Conservation (phyloP, 2,113 vertebrate genomes). For the Nothoprocta pentlandii region DNA sequence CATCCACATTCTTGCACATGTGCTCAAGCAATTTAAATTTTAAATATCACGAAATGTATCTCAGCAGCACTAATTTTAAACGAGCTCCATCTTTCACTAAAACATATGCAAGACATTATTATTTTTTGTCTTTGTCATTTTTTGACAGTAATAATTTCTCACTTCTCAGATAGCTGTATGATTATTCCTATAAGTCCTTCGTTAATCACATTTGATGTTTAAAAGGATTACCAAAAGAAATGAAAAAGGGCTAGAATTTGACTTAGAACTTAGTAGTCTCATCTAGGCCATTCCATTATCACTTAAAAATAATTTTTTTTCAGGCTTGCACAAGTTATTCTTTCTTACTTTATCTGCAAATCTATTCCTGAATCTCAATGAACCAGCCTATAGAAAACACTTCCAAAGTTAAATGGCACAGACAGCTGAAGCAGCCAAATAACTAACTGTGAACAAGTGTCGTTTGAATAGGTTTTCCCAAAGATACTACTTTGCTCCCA, state of each 20-base stretch:
- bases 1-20: neutral
- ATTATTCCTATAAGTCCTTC: slow-evolving; percentile 41
- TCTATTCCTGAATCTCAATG: neutral
- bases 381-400: neutral
- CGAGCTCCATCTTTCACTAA: neutral
- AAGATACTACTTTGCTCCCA: neutral
- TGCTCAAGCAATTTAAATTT: neutral
- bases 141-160: slow-evolving; percentile 37
- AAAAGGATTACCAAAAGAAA: neutral
- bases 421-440: neutral
- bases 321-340: neutral
- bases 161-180: neutral
- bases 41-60: neutral
- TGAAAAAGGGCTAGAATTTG: neutral
- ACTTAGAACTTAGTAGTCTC: neutral
- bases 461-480: neutral
- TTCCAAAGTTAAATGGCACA: neutral
- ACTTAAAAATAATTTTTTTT: neutral
- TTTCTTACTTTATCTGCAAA: neutral
- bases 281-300: neutral
- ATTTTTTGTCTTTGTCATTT: slow-evolving; percentile 35
- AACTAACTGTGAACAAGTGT: neutral
- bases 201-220: slow-evolving; percentile 14
- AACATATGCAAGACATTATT: neutral
- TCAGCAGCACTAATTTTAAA: slow-evolving; percentile 24